phyloP scores from a whole-genome alignment of 2,888 invertebrate species.

The Dioctria rufipes region DNA sequence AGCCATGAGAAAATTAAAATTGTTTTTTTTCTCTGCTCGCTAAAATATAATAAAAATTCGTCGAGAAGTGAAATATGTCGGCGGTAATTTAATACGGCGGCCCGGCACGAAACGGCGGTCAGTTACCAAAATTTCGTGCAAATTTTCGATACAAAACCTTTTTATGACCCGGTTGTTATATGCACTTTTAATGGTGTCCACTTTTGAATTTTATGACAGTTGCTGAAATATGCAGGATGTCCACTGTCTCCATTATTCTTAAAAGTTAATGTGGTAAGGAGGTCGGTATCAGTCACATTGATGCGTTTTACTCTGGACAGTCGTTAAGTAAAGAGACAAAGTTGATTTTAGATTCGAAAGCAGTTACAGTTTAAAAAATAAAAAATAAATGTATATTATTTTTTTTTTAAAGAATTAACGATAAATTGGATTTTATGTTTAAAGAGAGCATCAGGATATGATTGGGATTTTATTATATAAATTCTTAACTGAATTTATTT shows the following conservation, averaged over 20 bases:
- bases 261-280: not conserved
- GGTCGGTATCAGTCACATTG: not conserved
- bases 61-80: slow-evolving; percentile 41
- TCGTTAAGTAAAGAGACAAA: slow-evolving; percentile 16
- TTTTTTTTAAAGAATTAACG: too few relatives aligned
- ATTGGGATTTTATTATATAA: too few relatives aligned
- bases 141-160: slow-evolving; percentile 18
- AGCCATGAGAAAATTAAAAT: not conserved
- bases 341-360: not conserved
- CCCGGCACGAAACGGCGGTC: not conserved
- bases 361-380: too few relatives aligned
- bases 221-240: slow-evolving; percentile 36
- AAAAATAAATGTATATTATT: too few relatives aligned
- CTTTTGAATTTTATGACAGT: slow-evolving; percentile 48
- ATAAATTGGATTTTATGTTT: too few relatives aligned
- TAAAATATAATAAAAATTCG: slow-evolving; percentile 45
- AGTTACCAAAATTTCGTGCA: slow-evolving; percentile 46
- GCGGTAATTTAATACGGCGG: slow-evolving; percentile 43
- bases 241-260: slow-evolving; percentile 11
- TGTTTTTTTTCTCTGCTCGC: not conserved
- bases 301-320: not conserved
- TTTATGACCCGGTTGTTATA: slow-evolving; percentile 4
- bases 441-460: too few relatives aligned
- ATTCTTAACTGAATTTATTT: too few relatives aligned
- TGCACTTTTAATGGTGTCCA: slow-evolving; percentile 50